Conservation (phyloP, 1,140 invertebrate genomes). For the Aphelinus atriplicis region DNA sequence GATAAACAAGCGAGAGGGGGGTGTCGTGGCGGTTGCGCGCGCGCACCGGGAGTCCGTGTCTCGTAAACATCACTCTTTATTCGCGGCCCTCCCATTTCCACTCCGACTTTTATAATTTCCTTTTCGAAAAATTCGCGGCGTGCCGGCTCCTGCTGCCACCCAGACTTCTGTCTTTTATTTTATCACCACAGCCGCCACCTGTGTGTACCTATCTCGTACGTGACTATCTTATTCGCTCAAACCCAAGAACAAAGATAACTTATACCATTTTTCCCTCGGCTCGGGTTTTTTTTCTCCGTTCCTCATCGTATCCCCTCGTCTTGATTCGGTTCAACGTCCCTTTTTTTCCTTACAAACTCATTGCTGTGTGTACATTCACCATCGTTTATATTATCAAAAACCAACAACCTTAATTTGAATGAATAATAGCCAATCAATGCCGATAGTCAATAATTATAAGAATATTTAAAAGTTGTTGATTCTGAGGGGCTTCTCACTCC, state of each 20-base stretch:
- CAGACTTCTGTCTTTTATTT: slow-evolving; percentile 40
- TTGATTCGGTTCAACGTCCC: slow-evolving; percentile 40
- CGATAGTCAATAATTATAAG: no score
- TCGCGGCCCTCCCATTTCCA: slow-evolving; percentile 56
- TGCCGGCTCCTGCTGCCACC: slow-evolving; percentile 28
- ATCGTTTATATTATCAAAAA: no score
- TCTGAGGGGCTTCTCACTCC: no score
- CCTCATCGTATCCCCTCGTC: slow-evolving; percentile 7
- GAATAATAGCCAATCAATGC: no score
- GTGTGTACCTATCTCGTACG: no score
- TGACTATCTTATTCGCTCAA: no score
- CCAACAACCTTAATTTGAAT: no score
- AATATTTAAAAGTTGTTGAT: no score
- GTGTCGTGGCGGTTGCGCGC: slow-evolving; percentile 43
- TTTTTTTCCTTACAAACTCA: no score
- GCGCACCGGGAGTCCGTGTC: slow-evolving; percentile 53
- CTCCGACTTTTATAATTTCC: slow-evolving; percentile 59
- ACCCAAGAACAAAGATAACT: no score
- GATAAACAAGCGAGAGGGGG: slow-evolving; percentile 58
- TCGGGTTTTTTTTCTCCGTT: slow-evolving; percentile 24
- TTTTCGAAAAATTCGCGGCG: slow-evolving; percentile 51
- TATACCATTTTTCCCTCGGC: not conserved
- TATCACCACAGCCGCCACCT: slow-evolving; percentile 11
- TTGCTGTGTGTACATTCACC: no score
- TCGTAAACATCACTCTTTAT: slow-evolving; percentile 62